Evolutionary conservation across 2,797 vertebrate species (phyloP).

Genomic region (Trematomus bernacchii): DNA sequence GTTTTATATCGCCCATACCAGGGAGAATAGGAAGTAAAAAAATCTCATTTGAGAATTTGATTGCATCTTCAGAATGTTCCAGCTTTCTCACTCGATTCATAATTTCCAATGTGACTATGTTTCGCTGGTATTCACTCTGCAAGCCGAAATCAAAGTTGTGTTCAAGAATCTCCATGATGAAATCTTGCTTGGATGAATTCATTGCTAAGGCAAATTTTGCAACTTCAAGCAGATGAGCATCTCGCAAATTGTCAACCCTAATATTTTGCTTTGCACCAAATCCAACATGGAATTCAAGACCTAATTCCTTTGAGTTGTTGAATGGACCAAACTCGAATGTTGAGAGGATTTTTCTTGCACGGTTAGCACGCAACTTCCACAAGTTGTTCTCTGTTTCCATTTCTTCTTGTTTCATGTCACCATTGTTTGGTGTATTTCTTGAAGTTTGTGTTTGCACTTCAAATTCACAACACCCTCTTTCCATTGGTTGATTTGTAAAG

Average conservation of each 20-base stretch:
- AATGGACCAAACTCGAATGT: neutral
- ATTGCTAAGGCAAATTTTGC: slow-evolving; percentile 41
- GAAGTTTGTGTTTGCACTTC: neutral
- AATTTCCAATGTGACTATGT: slow-evolving; percentile 21
- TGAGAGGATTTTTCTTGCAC: slow-evolving; percentile 23
- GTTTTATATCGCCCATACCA: too few species aligned
- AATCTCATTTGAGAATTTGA: slow-evolving; percentile 33
- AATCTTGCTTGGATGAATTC: slow-evolving; percentile 46
- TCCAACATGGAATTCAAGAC: slow-evolving; percentile 1
- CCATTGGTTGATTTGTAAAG: too few species aligned
- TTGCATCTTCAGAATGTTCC: neutral
- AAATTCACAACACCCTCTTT: neutral
- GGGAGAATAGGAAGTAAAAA: too few species aligned
- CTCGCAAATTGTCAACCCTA: slow-evolving; percentile 6
- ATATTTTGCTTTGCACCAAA: slow-evolving; percentile 32
- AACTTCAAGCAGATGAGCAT: slow-evolving; percentile 20
- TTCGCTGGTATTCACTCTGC: slow-evolving; percentile 8
- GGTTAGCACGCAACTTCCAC: slow-evolving; percentile 45
- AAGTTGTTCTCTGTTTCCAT: slow-evolving; percentile 6
- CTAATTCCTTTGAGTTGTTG: too few species aligned
- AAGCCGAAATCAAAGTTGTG: slow-evolving; percentile 28
- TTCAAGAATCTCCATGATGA: slow-evolving; percentile 4
- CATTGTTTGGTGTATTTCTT: neutral
- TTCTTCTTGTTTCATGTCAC: slow-evolving; percentile 2
- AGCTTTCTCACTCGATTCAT: slow-evolving; percentile 28